Evolutionary conservation across 2,113 vertebrate species (phyloP).

Genomic region (Fregetta grallaria): DNA sequence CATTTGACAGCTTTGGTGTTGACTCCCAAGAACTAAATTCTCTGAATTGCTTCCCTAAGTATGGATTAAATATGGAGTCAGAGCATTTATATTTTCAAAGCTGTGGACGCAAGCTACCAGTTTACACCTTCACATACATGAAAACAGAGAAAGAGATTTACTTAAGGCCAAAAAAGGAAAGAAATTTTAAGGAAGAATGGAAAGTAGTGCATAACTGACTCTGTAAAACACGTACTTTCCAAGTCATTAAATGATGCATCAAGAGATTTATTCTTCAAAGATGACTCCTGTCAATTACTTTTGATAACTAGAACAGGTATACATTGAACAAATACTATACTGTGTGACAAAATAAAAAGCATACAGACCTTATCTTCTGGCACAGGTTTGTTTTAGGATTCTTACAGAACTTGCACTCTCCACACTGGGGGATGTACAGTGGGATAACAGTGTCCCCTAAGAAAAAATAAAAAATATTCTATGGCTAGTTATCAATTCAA

Average conservation of each 20-base stretch:
- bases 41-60: background rate
- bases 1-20: background rate
- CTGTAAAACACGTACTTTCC: background rate
- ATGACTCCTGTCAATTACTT: background rate
- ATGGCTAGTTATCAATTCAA: background rate
- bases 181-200: background rate
- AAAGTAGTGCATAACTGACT: background rate
- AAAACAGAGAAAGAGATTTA: background rate
- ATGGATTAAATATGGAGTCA: background rate
- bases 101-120: background rate
- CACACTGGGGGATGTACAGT: conserved; percentile 81
- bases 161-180: background rate
- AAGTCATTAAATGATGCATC: background rate
- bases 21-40: background rate
- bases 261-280: background rate
- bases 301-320: background rate
- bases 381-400: conserved; percentile 85
- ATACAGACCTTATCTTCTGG: conserved; percentile 82
- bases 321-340: background rate
- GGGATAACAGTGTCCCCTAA: conserved; percentile 82
- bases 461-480: background rate
- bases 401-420: conserved; percentile 83
- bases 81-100: background rate
- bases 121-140: background rate
- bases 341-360: background rate